phyloP scores from a whole-genome alignment of 2,797 vertebrate genomes.

The Pelobates cultripes region DNA sequence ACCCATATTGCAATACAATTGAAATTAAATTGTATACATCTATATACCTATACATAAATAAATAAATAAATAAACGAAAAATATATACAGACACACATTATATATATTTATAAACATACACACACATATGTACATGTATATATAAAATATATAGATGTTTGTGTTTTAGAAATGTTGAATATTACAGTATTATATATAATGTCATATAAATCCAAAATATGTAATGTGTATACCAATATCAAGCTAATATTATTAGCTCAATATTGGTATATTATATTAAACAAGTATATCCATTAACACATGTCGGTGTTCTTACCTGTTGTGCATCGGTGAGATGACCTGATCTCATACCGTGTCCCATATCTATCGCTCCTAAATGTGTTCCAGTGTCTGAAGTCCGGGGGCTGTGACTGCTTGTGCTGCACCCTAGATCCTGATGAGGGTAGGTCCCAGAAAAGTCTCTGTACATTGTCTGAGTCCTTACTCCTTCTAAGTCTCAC shows the following conservation, averaged over 20 bases:
- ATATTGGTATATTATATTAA: too few relatives aligned
- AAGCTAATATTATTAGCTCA: too few relatives aligned
- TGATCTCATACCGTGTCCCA: slow-evolving; percentile 34
- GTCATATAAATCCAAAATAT: too few relatives aligned
- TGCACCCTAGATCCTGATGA: slow-evolving; percentile 46
- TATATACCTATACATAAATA: neutral
- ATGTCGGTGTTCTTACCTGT: slow-evolving; percentile 14
- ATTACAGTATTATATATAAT: too few relatives aligned
- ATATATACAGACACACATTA: neutral
- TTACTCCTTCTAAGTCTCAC: neutral
- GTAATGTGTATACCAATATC: too few relatives aligned
- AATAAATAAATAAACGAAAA: too few relatives aligned
- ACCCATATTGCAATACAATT: too few relatives aligned
- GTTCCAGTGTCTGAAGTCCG: slow-evolving; percentile 3
- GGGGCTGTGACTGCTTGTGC: slow-evolving; percentile 31
- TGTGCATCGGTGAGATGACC: slow-evolving; percentile 18
- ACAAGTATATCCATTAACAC: neutral
- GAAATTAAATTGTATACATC: neutral
- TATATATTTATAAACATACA: neutral
- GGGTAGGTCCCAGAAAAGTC: slow-evolving; percentile 41
- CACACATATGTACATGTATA: too few relatives aligned
- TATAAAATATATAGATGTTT: too few relatives aligned
- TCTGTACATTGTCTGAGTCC: slow-evolving; percentile 41
- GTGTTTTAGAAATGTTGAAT: too few relatives aligned
- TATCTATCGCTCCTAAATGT: neutral